phyloP scores from a whole-genome alignment of 2,113 vertebrate genomes.

The Parus major region DNA sequence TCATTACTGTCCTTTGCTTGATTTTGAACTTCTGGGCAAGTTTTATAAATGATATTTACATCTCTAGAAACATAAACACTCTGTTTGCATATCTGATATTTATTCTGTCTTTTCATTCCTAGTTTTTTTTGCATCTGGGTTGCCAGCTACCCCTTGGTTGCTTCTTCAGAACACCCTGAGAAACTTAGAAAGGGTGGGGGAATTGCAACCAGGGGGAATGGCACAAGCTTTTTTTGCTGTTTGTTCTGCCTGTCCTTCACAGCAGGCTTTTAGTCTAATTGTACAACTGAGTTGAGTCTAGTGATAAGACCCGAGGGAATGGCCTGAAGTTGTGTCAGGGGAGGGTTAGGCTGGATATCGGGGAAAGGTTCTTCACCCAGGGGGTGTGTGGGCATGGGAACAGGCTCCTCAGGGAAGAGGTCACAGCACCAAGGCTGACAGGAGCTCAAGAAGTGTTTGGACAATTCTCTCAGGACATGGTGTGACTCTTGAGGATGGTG shows the following conservation, averaged over 20 bases:
- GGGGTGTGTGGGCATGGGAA: accelerated
- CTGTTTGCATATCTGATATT: not conserved
- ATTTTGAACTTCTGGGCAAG: slow-evolving; percentile 15
- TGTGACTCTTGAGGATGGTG: not conserved
- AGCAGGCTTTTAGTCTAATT: not conserved
- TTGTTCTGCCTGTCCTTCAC: not conserved
- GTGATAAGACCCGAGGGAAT: not conserved
- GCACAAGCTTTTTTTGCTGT: not conserved
- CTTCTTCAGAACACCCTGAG: not conserved
- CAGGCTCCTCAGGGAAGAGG: no score
- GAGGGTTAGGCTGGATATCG: not conserved
- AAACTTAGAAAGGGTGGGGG: not conserved
- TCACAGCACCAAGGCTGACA: not conserved
- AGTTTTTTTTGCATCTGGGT: not conserved
- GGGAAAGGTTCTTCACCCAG: not conserved
- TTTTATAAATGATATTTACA: slow-evolving; percentile 49
- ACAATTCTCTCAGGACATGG: accelerated
- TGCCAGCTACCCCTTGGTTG: not conserved
- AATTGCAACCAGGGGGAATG: not conserved
- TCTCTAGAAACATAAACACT: slow-evolving; percentile 24
- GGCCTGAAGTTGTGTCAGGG: not conserved
- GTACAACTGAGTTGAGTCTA: not conserved
- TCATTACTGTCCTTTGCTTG: slow-evolving; percentile 49
- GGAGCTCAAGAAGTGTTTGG: not conserved
- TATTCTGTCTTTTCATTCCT: not conserved